A percentile compares a stretch with the other conserved stretches of the same genome.
These are phyloP conservation scores for Gobio occitaniae DNA, from an alignment of 2,797 vertebrate species.

Conservation along the genomic window DNA sequence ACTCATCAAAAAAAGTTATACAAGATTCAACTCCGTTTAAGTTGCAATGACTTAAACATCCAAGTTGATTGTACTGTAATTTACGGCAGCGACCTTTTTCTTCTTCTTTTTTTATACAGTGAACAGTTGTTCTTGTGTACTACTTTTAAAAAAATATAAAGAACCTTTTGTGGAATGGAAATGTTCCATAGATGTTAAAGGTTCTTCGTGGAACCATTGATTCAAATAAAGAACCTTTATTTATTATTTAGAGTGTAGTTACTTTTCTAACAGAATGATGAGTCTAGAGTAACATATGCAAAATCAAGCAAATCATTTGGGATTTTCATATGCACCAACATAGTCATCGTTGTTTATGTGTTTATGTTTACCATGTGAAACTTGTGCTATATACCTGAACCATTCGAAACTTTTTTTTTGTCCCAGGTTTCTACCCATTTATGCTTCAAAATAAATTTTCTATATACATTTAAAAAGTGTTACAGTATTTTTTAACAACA, in stretches of 20 bases:
- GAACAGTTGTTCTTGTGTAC: background rate
- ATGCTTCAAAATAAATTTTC: conserved; percentile 12
- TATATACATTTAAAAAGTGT: conserved; percentile 7
- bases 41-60: too few relatives aligned
- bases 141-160: background rate
- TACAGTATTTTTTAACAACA: background rate
- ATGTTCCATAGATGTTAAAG: background rate
- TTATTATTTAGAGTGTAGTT: background rate
- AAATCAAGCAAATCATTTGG: background rate
- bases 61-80: too few relatives aligned
- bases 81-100: too few relatives aligned
- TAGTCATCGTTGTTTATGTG: conserved; percentile 29
- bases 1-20: too few relatives aligned
- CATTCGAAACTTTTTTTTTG: background rate
- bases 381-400: conserved; percentile 38
- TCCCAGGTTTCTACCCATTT: conserved; percentile 16
- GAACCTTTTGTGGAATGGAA: background rate
- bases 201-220: background rate
- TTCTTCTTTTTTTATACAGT: background rate
- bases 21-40: too few relatives aligned
- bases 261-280: background rate
- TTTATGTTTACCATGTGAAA: conserved; percentile 31
- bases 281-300: background rate
- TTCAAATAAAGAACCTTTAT: background rate
- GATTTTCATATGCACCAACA: conserved; percentile 14